Evolutionary conservation across 2,797 vertebrate genomes (phyloP).

Genomic region (Netta rufina): DNA sequence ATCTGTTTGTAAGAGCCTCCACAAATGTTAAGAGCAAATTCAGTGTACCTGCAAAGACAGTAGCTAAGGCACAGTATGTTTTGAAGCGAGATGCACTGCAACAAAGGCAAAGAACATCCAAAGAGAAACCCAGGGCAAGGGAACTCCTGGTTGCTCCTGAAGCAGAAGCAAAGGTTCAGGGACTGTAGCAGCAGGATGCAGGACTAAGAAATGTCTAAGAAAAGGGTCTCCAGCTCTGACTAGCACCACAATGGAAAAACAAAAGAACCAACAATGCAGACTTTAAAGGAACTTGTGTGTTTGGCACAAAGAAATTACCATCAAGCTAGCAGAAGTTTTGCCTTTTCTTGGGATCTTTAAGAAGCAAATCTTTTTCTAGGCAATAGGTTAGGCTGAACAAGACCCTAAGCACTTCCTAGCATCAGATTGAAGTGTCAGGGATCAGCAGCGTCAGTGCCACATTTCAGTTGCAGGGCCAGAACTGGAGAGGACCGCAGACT

Average conservation of each 20-base stretch:
- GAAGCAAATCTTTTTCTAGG: background rate
- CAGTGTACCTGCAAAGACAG: background rate
- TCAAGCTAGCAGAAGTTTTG: background rate
- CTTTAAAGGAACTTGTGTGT: background rate
- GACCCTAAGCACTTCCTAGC: background rate
- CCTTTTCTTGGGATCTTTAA: background rate
- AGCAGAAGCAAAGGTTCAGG: background rate
- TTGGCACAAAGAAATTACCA: background rate
- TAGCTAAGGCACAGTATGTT: background rate
- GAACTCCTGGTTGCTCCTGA: background rate
- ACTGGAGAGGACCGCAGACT: fast-evolving
- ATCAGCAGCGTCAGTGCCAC: background rate
- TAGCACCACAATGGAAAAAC: background rate
- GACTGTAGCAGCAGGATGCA: background rate
- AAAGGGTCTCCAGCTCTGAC: background rate
- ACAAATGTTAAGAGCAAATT: background rate
- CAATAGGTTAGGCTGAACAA: background rate
- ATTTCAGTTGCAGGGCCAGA: background rate
- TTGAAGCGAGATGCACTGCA: background rate
- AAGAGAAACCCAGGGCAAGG: background rate
- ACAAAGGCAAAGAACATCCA: background rate
- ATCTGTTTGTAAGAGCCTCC: background rate
- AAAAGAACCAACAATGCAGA: background rate
- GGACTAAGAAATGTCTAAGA: background rate
- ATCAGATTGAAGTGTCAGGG: background rate